Percentiles rank a stretch among this genome's conserved stretches.
Conservation (phyloP, 2,113 vertebrate species). For the Sylvia atricapilla region DNA sequence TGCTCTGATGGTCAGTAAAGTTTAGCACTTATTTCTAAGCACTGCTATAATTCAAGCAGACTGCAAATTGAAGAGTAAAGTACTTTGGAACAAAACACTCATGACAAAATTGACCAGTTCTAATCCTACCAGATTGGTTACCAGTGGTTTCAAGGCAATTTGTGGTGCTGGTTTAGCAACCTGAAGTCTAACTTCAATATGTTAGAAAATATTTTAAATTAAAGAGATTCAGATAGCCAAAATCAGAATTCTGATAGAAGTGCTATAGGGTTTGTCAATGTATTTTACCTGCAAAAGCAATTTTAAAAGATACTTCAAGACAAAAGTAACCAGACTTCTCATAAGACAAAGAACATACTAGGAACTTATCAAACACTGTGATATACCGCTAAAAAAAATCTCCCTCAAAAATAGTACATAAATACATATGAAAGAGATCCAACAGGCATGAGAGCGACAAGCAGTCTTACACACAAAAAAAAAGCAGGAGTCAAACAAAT, state of each 20-base stretch:
- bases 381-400: background rate
- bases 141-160: background rate
- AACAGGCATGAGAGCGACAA: background rate
- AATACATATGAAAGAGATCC: background rate
- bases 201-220: background rate
- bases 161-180: background rate
- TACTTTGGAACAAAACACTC: background rate
- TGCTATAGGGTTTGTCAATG: background rate
- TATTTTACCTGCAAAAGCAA: background rate
- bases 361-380: background rate
- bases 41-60: background rate
- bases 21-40: background rate
- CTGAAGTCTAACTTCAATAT: background rate
- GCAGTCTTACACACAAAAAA: background rate
- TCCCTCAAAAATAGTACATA: background rate
- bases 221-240: background rate
- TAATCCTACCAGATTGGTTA: background rate
- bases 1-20: background rate
- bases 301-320: background rate
- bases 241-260: background rate
- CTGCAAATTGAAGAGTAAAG: background rate
- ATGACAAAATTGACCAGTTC: background rate
- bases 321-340: background rate
- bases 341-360: background rate
- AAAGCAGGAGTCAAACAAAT: background rate